phyloP scores from a whole-genome alignment of 2,888 invertebrate species.

The Ennomos erosarius region DNA sequence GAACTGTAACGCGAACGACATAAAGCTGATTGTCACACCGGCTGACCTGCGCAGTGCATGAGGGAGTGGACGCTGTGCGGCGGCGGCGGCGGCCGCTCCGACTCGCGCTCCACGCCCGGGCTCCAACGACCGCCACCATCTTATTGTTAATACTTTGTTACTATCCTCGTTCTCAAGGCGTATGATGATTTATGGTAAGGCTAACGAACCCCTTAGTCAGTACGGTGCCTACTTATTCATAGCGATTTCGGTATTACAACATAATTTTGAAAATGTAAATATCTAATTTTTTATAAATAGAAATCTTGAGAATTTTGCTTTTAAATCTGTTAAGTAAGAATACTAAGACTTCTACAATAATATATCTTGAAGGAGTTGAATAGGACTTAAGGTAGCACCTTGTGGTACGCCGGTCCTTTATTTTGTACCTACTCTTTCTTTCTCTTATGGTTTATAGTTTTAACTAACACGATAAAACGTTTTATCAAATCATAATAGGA shows the following conservation, averaged over 20 bases:
- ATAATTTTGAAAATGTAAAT: no score
- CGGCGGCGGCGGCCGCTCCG: conserved; percentile 90
- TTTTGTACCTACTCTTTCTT: no score
- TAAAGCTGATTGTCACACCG: conserved; percentile 24
- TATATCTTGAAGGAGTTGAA: background rate
- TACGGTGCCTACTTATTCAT: no score
- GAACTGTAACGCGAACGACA: conserved; percentile 30
- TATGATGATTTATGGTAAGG: no score
- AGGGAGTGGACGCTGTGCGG: conserved; percentile 87
- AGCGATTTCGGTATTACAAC: no score
- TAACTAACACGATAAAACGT: no score
- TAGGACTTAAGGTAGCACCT: conserved; percentile 28
- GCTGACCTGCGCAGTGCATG: conserved; percentile 92
- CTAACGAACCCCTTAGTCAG: no score
- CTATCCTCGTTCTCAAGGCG: background rate
- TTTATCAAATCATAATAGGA: no score
- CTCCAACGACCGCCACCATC: conserved; percentile 76
- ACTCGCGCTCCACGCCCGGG: conserved; percentile 76
- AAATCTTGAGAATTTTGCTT: no score
- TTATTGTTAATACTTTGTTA: conserved; percentile 39
- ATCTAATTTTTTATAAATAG: no score
- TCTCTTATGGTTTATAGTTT: no score
- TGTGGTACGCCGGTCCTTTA: conserved; percentile 21
- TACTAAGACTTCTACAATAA: background rate
- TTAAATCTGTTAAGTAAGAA: no score